phyloP scores from a whole-genome alignment of 2,888 invertebrate species.

The Sesia bembeciformis region DNA sequence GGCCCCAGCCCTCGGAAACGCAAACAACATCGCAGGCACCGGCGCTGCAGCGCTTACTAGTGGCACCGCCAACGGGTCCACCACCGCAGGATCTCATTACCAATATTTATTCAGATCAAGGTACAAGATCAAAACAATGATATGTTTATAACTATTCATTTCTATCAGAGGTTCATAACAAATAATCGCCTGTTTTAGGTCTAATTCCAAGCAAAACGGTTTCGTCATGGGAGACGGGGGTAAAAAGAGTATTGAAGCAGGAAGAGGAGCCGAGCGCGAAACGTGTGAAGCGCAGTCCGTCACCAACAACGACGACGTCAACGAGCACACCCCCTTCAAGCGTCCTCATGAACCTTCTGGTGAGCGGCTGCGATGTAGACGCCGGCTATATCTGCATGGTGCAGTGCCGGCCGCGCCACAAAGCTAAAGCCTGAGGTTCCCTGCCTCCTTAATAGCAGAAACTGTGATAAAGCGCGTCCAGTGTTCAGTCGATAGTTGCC shows the following conservation, averaged over 20 bases:
- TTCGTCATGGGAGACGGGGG: constrained; percentile 51
- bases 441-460: constrained; percentile 26
- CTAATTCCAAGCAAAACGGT: constrained; percentile 55
- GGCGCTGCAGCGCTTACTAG: constrained; percentile 54
- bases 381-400: constrained; percentile 92
- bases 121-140: constrained; percentile 18
- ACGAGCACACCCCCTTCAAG: constrained; percentile 77
- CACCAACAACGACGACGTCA: constrained; percentile 31
- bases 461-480: constrained; percentile 71
- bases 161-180: no score
- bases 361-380: constrained; percentile 95
- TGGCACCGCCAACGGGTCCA: constrained; percentile 53
- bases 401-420: constrained; percentile 75
- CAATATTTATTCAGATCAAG: constrained; percentile 64
- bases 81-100: constrained; percentile 66
- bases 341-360: constrained; percentile 94
- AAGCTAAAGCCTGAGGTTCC: constrained; percentile 56
- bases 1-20: constrained; percentile 55
- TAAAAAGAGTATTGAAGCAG: constrained; percentile 53
- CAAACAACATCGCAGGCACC: constrained; percentile 47
- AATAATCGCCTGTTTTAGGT: constrained; percentile 28
- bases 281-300: constrained; percentile 56
- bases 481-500: constrained; percentile 48
- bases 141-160: not conserved
- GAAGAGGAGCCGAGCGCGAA: constrained; percentile 57